phyloP scores from a whole-genome alignment of 2,113 vertebrate species.

The Saimiri boliviensis region DNA sequence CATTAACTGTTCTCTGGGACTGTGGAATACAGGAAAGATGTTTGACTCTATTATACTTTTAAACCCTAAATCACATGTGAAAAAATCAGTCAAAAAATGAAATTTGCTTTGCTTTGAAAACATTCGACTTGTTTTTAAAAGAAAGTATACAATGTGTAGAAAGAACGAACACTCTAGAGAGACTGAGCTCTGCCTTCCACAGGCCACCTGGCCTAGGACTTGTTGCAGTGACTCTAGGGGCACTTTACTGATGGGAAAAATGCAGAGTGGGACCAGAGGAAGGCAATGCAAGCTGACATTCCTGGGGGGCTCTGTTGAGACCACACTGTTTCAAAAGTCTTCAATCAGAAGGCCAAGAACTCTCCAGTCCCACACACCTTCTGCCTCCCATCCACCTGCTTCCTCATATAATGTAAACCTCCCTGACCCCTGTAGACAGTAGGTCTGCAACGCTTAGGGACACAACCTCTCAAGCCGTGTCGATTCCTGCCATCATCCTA shows the following conservation, averaged over 20 bases:
- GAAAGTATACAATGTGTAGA: background rate
- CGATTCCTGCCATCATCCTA: background rate
- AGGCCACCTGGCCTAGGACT: background rate
- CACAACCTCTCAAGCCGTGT: rapidly evolving
- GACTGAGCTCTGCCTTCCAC: background rate
- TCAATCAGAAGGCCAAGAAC: background rate
- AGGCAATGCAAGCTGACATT: background rate
- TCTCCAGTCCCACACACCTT: background rate
- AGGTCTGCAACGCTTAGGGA: background rate
- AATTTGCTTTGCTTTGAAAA: background rate
- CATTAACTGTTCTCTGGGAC: background rate
- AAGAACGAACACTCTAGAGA: background rate
- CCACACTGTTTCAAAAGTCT: background rate
- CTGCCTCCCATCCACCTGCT: background rate
- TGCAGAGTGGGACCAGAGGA: background rate
- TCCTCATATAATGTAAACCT: background rate
- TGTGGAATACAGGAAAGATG: background rate
- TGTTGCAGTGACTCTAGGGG: rapidly evolving
- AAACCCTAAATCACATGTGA: background rate
- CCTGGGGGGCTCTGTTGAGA: background rate
- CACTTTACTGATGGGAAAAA: background rate
- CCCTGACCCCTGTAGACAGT: no score
- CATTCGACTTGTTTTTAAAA: background rate
- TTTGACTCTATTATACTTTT: background rate
- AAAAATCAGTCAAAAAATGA: background rate